A percentile compares a stretch with the other conserved stretches of the same genome.
phyloP scores from a whole-genome alignment of 2,113 vertebrate genomes.

The Oreamnos americanus region DNA sequence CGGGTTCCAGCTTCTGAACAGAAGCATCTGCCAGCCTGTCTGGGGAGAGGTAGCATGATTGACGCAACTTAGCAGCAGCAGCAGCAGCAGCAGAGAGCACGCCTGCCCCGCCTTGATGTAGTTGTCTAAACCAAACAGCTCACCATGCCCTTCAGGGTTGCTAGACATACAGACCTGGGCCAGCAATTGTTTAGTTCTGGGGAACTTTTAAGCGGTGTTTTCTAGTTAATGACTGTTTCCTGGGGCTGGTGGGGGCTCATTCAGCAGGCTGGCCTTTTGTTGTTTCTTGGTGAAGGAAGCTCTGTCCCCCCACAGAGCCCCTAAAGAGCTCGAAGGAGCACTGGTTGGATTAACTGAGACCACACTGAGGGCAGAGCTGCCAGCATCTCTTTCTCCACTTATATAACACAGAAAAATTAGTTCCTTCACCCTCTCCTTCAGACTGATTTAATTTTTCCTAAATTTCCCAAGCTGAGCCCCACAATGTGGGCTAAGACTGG shows the following conservation, averaged over 20 bases:
- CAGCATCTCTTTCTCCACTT: background rate
- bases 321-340: fast-evolving
- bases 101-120: background rate
- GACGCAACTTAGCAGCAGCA: background rate
- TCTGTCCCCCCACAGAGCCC: background rate
- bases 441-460: background rate
- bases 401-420: background rate
- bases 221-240: background rate
- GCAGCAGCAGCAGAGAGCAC: background rate
- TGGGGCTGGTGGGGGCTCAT: background rate
- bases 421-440: background rate
- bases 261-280: background rate
- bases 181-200: background rate
- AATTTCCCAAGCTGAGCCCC: background rate
- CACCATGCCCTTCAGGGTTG: background rate
- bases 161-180: background rate
- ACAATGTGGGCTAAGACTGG: background rate
- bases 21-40: background rate
- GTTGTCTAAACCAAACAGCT: background rate
- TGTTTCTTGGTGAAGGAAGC: background rate
- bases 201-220: background rate
- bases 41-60: background rate
- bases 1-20: background rate
- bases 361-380: background rate
- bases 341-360: background rate